A percentile compares a stretch with the other conserved stretches of the same genome.
These are phyloP conservation scores for Dermolepida albohirtum DNA, from an alignment of 2,888 invertebrate genomes.

Conservation along the genomic window DNA sequence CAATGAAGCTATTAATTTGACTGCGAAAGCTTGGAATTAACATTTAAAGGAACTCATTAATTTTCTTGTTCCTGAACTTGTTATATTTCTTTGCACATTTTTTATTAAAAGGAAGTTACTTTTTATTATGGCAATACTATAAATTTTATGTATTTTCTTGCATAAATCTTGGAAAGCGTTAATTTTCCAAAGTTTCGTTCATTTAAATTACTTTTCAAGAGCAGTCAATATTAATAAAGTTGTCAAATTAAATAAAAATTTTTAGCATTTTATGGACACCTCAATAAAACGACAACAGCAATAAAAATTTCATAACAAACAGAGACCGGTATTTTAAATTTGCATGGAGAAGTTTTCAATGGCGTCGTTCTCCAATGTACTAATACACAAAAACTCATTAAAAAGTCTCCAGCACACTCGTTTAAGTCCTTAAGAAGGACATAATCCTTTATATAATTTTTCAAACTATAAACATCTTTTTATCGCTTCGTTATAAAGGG, in stretches of 20 bases:
- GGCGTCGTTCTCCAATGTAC: background rate
- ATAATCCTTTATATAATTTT: conserved; percentile 5
- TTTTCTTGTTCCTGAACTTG: too few species aligned
- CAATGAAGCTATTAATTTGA: too few species aligned
- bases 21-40: too few species aligned
- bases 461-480: conserved; percentile 2
- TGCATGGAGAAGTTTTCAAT: conserved; percentile 10
- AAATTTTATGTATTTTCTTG: too few species aligned
- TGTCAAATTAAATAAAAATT: background rate
- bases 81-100: too few species aligned
- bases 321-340: conserved; percentile 1
- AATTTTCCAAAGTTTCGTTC: too few species aligned
- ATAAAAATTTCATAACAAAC: conserved; percentile 2
- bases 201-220: background rate
- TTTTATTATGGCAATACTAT: too few species aligned
- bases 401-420: background rate
- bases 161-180: too few species aligned
- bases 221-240: background rate
- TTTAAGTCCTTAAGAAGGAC: background rate
- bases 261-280: background rate
- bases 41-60: too few species aligned
- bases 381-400: conserved; percentile 3
- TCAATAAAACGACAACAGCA: background rate
- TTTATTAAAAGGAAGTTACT: too few species aligned
- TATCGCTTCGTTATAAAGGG: background rate